Percentiles rank a stretch among this genome's conserved stretches.
phyloP scores from a whole-genome alignment of 2,113 vertebrate genomes.

The Aix galericulata region DNA sequence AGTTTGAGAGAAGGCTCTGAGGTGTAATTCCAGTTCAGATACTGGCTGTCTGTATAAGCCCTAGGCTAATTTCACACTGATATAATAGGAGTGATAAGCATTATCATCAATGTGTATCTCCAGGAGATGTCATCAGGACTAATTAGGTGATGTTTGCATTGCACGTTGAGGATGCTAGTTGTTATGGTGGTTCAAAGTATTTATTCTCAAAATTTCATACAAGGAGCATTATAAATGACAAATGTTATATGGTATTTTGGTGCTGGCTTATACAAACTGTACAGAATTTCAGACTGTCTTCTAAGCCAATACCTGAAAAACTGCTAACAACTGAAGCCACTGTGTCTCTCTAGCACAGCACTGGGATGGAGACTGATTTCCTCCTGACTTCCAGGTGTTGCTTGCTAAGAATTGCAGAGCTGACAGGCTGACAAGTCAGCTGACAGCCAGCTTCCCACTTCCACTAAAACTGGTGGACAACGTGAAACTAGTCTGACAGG shows the following conservation, averaged over 20 bases:
- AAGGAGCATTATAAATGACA: not conserved
- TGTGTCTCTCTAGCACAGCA: not conserved
- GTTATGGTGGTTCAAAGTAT: not conserved
- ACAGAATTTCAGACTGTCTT: not conserved
- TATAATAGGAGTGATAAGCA: not conserved
- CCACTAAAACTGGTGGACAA: not conserved
- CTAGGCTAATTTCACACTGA: not conserved
- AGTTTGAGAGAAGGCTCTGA: not conserved
- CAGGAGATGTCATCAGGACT: not conserved
- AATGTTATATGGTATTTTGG: not conserved
- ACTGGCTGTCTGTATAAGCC: not conserved
- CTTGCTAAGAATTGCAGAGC: not conserved
- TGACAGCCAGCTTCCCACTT: not conserved
- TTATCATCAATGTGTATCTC: not conserved
- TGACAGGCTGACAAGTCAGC: not conserved
- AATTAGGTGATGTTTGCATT: not conserved
- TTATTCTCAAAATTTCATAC: not conserved
- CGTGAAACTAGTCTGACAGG: not conserved
- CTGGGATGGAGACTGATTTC: not conserved
- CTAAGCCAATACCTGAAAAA: not conserved
- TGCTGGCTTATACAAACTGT: not conserved
- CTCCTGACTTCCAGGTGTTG: not conserved
- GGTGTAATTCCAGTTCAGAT: not conserved
- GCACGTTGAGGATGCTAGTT: not conserved
- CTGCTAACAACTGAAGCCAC: not conserved